Conservation (phyloP, 2,888 invertebrate species). For the Aromia moschata region DNA sequence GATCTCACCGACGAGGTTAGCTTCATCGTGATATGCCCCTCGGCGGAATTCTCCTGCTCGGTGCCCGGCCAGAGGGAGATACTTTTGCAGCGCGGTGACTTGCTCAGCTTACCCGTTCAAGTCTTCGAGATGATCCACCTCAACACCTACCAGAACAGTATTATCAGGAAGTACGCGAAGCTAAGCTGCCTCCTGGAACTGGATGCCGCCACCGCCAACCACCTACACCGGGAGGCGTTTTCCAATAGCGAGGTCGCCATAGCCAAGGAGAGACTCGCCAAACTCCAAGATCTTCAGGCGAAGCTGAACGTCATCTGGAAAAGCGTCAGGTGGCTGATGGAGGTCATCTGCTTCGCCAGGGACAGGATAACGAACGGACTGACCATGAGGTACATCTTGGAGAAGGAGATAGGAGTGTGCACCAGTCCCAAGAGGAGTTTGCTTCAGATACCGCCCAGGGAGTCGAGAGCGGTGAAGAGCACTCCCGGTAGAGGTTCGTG, state of each 20-base stretch:
- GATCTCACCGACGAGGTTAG: conserved; percentile 92
- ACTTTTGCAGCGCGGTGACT: conserved; percentile 83
- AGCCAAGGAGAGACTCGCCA: conserved; percentile 85
- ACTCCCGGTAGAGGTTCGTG: conserved; percentile 85
- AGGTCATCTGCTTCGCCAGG: conserved; percentile 92
- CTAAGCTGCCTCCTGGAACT: conserved; percentile 93
- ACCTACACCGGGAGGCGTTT: conserved; percentile 94
- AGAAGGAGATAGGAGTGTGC: conserved; percentile 54
- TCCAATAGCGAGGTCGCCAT: conserved; percentile 86
- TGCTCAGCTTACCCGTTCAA: conserved; percentile 85
- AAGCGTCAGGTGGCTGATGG: conserved; percentile 94
- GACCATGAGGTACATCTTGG: conserved; percentile 63
- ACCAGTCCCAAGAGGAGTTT: conserved; percentile 66
- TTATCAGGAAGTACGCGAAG: conserved; percentile 90
- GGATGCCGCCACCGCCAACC: conserved; percentile 90
- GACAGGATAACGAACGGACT: conserved; percentile 70
- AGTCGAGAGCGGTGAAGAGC: conserved; percentile 78
- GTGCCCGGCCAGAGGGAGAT: conserved; percentile 88
- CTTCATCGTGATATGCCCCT: conserved; percentile 91
- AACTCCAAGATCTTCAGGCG: conserved; percentile 84
- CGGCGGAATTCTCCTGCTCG: conserved; percentile 91
- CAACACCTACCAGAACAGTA: conserved; percentile 90
- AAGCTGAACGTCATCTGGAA: conserved; percentile 93
- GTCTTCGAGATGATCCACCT: conserved; percentile 95
- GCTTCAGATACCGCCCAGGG: conserved; percentile 75